Conservation (phyloP, 2,888 invertebrate species). For the Noctua janthe region DNA sequence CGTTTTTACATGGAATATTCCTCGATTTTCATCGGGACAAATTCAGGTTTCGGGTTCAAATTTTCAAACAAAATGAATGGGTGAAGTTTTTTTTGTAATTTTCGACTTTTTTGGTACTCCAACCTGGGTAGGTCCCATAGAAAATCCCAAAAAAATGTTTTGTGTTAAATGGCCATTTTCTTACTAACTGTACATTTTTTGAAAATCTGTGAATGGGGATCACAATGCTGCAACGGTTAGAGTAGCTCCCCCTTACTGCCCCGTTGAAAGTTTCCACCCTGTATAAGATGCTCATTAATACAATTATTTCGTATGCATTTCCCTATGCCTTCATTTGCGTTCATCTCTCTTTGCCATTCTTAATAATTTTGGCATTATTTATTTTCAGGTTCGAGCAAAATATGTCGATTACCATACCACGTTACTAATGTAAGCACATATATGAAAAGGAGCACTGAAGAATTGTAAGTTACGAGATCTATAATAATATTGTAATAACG, state of each 20-base stretch:
- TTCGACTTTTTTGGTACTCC: too few relatives aligned
- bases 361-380: slow-evolving; percentile 4
- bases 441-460: slow-evolving; percentile 72
- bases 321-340: background rate
- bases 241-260: too few relatives aligned
- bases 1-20: background rate
- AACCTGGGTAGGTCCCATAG: too few relatives aligned
- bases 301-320: background rate
- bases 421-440: slow-evolving; percentile 71
- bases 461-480: slow-evolving; percentile 76
- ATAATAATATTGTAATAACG: background rate
- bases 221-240: too few relatives aligned
- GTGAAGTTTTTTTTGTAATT: too few relatives aligned
- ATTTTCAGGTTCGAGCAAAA: slow-evolving; percentile 67
- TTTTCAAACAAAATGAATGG: too few relatives aligned
- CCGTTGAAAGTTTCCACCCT: too few relatives aligned
- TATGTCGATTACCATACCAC: slow-evolving; percentile 74
- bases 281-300: background rate
- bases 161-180: too few relatives aligned
- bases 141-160: too few relatives aligned
- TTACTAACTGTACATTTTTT: too few relatives aligned
- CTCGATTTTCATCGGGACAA: background rate
- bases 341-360: background rate
- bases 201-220: too few relatives aligned
- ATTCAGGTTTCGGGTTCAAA: too few relatives aligned